Conservation (phyloP, 2,797 vertebrate genomes). For the Acanthurus tractus region DNA sequence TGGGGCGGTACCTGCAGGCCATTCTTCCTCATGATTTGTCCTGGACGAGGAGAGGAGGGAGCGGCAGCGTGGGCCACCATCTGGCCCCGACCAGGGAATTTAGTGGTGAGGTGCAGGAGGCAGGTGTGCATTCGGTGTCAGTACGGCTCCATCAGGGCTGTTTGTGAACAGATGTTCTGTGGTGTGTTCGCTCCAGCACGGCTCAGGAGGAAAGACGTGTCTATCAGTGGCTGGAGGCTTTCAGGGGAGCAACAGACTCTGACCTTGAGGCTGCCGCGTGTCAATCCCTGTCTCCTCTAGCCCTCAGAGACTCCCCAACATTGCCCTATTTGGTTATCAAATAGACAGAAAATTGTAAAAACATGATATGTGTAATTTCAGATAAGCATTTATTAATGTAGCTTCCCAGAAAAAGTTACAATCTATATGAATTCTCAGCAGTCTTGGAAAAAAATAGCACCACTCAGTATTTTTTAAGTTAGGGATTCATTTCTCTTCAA, state of each 20-base stretch:
- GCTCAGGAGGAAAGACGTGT: constrained; percentile 96
- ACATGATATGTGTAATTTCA: constrained; percentile 42
- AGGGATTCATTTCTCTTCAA: constrained; percentile 44
- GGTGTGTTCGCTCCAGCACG: constrained; percentile 92
- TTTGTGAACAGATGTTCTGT: constrained; percentile 99
- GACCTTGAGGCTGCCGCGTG: constrained; percentile 95
- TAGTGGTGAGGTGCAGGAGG: constrained; percentile 88
- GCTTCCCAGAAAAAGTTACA: constrained; percentile 27
- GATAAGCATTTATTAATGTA: constrained; percentile 22
- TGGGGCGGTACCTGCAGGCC: constrained; percentile 92
- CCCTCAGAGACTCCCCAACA: constrained; percentile 49
- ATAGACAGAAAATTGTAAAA: constrained; percentile 38
- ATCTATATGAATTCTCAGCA: constrained; percentile 22
- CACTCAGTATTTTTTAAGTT: constrained; percentile 20
- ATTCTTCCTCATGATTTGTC: constrained; percentile 87
- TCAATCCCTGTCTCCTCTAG: constrained; percentile 76
- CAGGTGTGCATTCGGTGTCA: constrained; percentile 90
- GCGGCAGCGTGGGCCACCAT: constrained; percentile 88
- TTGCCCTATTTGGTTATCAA: constrained; percentile 59
- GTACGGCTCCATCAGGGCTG: constrained; percentile 95
- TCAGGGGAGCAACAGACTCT: constrained; percentile 91
- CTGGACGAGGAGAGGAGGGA: constrained; percentile 75
- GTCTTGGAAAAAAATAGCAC: constrained; percentile 31
- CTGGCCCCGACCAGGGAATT: constrained; percentile 96
- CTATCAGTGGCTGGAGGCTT: constrained; percentile 94